A percentile compares a stretch with the other conserved stretches of the same genome.
These are phyloP conservation scores for Aeoliscus strigatus DNA, from an alignment of 2,797 vertebrate species.

Conservation along the genomic window DNA sequence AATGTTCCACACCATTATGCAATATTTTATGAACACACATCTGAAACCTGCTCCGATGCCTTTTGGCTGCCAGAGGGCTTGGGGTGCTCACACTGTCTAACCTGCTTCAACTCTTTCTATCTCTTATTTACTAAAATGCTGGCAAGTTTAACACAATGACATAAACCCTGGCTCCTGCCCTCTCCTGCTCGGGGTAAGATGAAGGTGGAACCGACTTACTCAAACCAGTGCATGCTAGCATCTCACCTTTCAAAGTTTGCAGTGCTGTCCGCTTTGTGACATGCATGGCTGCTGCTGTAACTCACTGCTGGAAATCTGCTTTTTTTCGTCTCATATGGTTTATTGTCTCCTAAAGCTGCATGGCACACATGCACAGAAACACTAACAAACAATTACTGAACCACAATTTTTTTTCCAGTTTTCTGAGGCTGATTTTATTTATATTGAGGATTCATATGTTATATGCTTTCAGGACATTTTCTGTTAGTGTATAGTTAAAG, in stretches of 20 bases:
- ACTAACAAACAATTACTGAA: too few species aligned
- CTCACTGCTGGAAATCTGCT: slow-evolving; percentile 21
- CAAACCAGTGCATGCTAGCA: slow-evolving; percentile 53
- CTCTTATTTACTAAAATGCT: slow-evolving; percentile 83
- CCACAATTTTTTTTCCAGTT: too few species aligned
- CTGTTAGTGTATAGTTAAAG: too few species aligned
- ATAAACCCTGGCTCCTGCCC: slow-evolving; percentile 84
- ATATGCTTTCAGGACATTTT: slow-evolving; percentile 11
- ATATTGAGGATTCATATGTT: too few species aligned
- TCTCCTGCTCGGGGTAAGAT: slow-evolving; percentile 93
- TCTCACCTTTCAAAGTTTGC: slow-evolving; percentile 16
- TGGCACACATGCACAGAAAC: too few species aligned
- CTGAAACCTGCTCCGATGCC: too few species aligned
- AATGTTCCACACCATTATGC: too few species aligned
- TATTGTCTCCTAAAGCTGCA: slow-evolving; percentile 25
- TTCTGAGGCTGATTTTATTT: too few species aligned
- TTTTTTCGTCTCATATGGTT: slow-evolving; percentile 21
- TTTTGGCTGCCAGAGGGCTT: slow-evolving; percentile 65
- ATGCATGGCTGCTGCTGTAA: slow-evolving; percentile 46
- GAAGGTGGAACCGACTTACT: slow-evolving; percentile 30
- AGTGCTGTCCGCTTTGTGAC: slow-evolving; percentile 21
- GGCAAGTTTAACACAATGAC: slow-evolving; percentile 89
- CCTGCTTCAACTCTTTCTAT: slow-evolving; percentile 82
- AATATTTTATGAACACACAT: too few species aligned
- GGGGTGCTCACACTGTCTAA: slow-evolving; percentile 78